phyloP scores from a whole-genome alignment of 2,113 vertebrate species.

The Chroicocephalus ridibundus region DNA sequence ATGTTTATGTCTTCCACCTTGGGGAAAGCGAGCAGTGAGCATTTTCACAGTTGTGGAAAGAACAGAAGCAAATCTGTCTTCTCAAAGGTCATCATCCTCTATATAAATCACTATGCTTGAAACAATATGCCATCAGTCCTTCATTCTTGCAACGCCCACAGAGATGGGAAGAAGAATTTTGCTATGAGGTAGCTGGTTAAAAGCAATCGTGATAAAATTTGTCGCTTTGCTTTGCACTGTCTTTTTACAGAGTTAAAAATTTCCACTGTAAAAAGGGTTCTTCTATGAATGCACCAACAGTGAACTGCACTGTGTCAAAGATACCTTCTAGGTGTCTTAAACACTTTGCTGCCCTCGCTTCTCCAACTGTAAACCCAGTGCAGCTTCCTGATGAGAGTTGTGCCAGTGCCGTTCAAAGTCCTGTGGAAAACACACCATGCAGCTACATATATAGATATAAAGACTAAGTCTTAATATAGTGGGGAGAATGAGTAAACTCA shows the following conservation, averaged over 20 bases:
- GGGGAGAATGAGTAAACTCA: conserved; percentile 38
- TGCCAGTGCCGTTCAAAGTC: background rate
- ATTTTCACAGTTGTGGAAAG: background rate
- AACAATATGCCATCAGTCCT: background rate
- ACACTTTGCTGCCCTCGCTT: background rate
- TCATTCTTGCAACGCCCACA: background rate
- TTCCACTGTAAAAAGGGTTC: background rate
- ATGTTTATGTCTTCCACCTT: background rate
- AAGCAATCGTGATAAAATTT: background rate
- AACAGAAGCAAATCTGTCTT: background rate
- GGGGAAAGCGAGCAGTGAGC: background rate
- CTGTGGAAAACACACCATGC: background rate
- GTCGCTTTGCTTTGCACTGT: background rate
- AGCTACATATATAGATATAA: conserved; percentile 26
- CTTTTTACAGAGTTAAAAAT: background rate
- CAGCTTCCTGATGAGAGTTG: background rate
- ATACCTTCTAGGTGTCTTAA: background rate
- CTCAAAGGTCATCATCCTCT: background rate
- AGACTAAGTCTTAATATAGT: background rate
- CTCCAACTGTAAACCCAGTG: background rate
- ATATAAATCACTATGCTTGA: background rate
- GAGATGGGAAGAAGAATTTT: background rate
- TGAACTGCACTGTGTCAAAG: background rate
- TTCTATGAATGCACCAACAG: background rate
- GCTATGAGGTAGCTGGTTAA: background rate